These are phyloP conservation scores for Chaenogobius annularis DNA, from an alignment of 2,113 vertebrate genomes.

Conservation along the genomic window DNA sequence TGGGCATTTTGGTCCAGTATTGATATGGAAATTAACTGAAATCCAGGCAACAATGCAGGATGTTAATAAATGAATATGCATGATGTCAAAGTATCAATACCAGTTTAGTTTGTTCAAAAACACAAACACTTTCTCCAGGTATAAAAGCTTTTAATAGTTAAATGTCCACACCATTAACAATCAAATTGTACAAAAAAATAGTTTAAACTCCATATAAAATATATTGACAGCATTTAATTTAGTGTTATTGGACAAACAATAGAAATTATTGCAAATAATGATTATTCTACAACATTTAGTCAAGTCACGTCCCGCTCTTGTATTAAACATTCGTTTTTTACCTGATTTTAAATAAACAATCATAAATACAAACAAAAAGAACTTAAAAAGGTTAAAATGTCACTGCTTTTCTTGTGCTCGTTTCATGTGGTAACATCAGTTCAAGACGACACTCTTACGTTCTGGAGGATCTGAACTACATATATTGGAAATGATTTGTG, in stretches of 20 bases:
- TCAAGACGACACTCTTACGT: background rate
- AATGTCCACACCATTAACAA: background rate
- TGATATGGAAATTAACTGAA: too few species aligned
- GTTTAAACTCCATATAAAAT: constrained; percentile 2
- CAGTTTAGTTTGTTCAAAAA: background rate
- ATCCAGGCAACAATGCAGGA: too few species aligned
- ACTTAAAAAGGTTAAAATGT: constrained; percentile 3
- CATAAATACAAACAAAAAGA: constrained; percentile 4
- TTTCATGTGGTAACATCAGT: background rate
- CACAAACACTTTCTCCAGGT: background rate
- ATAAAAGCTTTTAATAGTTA: constrained; percentile 7
- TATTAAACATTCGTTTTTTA: background rate
- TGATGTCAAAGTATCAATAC: too few species aligned
- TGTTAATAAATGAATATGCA: too few species aligned
- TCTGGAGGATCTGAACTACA: background rate
- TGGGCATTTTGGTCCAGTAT: too few species aligned
- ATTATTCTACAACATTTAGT: background rate
- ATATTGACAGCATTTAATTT: background rate
- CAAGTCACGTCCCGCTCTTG: background rate
- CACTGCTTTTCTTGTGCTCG: background rate
- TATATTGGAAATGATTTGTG: too few species aligned
- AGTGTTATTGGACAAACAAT: background rate
- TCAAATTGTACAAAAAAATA: background rate
- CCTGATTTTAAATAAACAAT: background rate
- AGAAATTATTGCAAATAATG: background rate